Conservation (phyloP, 2,113 vertebrate species). For the Thomomys bottae region DNA sequence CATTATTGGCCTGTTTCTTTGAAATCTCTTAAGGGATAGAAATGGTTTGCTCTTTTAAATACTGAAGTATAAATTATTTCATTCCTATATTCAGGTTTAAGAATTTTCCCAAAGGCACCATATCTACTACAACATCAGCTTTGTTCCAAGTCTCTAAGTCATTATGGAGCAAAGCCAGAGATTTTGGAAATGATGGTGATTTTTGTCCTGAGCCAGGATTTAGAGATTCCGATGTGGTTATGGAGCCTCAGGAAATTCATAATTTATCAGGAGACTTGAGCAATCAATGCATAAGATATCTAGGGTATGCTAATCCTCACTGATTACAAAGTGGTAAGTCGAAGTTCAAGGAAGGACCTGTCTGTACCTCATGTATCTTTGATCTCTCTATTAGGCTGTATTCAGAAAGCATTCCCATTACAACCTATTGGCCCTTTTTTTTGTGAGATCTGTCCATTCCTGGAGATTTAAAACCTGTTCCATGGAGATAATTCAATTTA, state of each 20-base stretch:
- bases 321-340: neutral
- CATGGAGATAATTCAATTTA: slow-evolving; percentile 60
- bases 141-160: neutral
- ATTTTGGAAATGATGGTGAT: neutral
- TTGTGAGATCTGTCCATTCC: slow-evolving; percentile 23
- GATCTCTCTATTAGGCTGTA: neutral
- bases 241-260: neutral
- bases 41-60: slow-evolving; percentile 14
- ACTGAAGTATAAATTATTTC: neutral
- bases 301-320: neutral
- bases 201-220: neutral
- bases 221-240: neutral
- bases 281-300: neutral
- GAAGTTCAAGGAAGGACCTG: neutral
- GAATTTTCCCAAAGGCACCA: neutral
- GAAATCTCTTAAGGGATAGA: neutral
- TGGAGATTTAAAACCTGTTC: slow-evolving; percentile 53
- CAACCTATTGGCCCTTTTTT: slow-evolving; percentile 23
- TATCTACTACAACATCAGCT: neutral
- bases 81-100: neutral
- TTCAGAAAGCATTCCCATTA: neutral
- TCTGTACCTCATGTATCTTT: neutral
- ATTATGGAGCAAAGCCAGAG: neutral
- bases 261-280: neutral
- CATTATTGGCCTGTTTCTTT: neutral